Conservation (phyloP, 2,113 vertebrate genomes). For the Sturnira hondurensis region DNA sequence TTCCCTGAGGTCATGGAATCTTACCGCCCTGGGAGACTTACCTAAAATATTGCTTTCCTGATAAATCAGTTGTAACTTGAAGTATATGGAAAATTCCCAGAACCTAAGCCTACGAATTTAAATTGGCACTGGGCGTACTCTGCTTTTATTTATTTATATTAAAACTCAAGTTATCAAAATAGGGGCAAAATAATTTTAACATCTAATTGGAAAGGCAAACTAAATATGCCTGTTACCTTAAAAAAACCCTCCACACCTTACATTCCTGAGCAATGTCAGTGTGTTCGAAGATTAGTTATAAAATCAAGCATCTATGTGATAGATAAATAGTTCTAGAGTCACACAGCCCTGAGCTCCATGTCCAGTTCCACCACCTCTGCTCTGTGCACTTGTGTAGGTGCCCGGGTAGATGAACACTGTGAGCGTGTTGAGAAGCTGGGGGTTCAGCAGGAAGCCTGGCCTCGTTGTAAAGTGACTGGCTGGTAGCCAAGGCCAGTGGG, state of each 20-base stretch:
- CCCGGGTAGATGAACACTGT: rapidly evolving
- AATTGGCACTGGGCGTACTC: not conserved
- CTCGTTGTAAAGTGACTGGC: rapidly evolving
- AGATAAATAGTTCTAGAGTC: not conserved
- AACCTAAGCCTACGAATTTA: not conserved
- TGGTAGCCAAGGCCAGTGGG: too few relatives aligned
- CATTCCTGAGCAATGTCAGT: not conserved
- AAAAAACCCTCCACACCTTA: not conserved
- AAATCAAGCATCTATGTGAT: not conserved
- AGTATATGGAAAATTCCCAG: not conserved
- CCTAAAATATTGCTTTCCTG: slow-evolving; percentile 7
- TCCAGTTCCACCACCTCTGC: not conserved
- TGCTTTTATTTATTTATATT: not conserved
- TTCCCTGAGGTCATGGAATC: not conserved
- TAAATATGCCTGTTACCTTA: not conserved
- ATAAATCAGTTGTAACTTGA: not conserved
- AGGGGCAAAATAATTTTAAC: slow-evolving; percentile 1
- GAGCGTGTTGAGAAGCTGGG: not conserved
- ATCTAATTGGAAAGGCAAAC: slow-evolving; percentile 7
- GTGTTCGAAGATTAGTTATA: not conserved
- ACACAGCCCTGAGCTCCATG: not conserved
- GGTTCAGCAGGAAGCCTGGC: not conserved
- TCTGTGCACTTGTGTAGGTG: not conserved
- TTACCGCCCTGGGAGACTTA: not conserved
- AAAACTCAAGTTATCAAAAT: slow-evolving; percentile 25